Conservation (phyloP, 2,888 invertebrate genomes). For the Ochropleura plecta region DNA sequence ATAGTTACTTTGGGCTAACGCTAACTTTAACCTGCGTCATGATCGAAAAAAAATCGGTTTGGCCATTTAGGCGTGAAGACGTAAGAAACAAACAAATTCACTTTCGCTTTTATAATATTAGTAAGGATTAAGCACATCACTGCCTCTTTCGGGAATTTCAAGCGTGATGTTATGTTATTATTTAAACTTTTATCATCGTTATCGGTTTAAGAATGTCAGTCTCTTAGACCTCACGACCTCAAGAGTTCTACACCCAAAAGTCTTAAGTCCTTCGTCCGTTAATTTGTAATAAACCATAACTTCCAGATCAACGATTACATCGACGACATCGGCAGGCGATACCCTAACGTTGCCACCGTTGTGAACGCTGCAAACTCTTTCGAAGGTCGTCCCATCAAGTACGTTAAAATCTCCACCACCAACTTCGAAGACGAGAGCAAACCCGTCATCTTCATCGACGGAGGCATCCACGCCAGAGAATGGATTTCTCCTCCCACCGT, state of each 20-base stretch:
- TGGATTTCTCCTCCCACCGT: conserved; percentile 93
- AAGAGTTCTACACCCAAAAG: too few relatives aligned
- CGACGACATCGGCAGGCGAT: conserved; percentile 79
- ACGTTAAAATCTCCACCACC: conserved; percentile 91
- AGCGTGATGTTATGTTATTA: too few relatives aligned
- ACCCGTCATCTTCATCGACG: conserved; percentile 91
- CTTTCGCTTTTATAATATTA: too few relatives aligned
- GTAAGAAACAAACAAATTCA: too few relatives aligned
- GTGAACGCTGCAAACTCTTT: conserved; percentile 89
- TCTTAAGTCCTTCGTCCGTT: neutral
- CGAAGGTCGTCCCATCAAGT: conserved; percentile 90
- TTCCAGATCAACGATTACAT: conserved; percentile 81
- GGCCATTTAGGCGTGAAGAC: too few relatives aligned
- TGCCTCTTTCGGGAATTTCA: too few relatives aligned
- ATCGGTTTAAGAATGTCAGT: neutral
- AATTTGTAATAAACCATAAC: neutral
- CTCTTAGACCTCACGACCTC: too few relatives aligned
- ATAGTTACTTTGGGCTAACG: too few relatives aligned
- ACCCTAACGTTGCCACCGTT: conserved; percentile 86
- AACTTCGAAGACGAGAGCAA: conserved; percentile 84
- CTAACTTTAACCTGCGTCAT: too few relatives aligned
- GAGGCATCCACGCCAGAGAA: conserved; percentile 92
- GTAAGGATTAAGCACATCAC: too few relatives aligned
- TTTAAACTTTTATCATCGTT: neutral
- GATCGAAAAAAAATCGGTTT: too few relatives aligned